Percentiles rank a stretch among this genome's conserved stretches.
Conservation (phyloP, 2,888 invertebrate species). For the Ophonus ardosiacus region DNA sequence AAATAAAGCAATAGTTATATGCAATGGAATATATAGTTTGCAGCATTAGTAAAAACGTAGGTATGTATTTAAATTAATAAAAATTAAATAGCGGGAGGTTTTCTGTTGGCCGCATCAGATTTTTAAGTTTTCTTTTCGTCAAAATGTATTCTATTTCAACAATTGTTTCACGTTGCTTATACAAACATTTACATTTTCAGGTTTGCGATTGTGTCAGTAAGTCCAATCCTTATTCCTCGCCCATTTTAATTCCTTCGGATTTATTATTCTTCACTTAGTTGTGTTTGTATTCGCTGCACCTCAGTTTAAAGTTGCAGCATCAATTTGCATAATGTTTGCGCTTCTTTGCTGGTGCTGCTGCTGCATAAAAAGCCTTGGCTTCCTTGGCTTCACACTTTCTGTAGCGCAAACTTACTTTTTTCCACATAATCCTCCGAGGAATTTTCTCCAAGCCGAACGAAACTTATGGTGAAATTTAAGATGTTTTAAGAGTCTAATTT, state of each 20-base stretch:
- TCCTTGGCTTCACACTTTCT: background rate
- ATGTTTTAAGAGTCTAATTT: background rate
- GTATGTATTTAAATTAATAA: no score
- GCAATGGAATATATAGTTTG: no score
- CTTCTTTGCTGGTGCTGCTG: background rate
- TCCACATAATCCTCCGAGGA: background rate
- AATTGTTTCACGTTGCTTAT: no score
- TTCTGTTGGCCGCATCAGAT: no score
- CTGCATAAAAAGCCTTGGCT: background rate
- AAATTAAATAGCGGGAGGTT: no score
- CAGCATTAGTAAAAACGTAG: no score
- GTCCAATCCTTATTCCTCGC: no score
- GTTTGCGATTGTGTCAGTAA: no score
- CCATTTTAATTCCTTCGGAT: conserved; percentile 1
- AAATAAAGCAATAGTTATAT: no score
- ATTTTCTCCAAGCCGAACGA: background rate
- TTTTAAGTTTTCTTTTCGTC: no score
- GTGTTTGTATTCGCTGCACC: conserved; percentile 25
- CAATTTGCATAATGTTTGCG: conserved; percentile 36
- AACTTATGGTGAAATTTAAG: conserved; percentile 11
- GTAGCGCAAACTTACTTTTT: background rate
- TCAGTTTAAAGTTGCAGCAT: conserved; percentile 9
- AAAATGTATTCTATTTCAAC: no score
- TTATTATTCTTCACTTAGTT: conserved; percentile 32
- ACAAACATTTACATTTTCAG: no score